Evolutionary conservation across 2,113 vertebrate genomes (phyloP).

Genomic region (Solenodon paradoxus): DNA sequence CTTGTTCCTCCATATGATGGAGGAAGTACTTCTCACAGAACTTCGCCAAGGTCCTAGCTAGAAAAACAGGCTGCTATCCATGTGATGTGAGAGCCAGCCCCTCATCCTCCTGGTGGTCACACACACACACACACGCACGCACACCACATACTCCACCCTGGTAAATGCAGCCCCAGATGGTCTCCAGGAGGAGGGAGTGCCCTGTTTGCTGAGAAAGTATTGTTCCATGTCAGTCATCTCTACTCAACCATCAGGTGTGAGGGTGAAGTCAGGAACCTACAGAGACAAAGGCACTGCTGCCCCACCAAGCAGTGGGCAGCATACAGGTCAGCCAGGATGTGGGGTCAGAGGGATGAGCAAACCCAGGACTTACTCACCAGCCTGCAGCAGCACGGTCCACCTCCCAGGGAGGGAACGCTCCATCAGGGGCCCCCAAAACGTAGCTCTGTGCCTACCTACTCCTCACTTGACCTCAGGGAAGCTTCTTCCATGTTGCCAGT

Average conservation of each 20-base stretch:
- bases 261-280: constrained; percentile 44
- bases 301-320: constrained; percentile 11
- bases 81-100: not conserved
- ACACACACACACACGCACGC: too few relatives aligned
- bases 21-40: not conserved
- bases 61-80: not conserved
- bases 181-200: constrained; percentile 50
- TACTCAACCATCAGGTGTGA: constrained; percentile 57
- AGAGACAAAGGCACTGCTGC: constrained; percentile 59
- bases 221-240: constrained; percentile 63
- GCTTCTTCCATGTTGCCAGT: not conserved
- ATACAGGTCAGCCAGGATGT: constrained; percentile 56
- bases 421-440: not conserved
- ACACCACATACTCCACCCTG: not conserved
- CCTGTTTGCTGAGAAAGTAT: constrained; percentile 72
- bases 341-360: not conserved
- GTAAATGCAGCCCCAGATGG: constrained; percentile 27
- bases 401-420: not conserved
- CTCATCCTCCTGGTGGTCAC: not conserved
- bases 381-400: not conserved
- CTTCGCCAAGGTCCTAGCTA: not conserved
- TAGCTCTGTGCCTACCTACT: not conserved
- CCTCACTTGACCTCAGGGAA: not conserved
- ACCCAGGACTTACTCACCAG: not conserved
- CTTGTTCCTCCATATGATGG: accelerated